phyloP scores from a whole-genome alignment of 2,797 vertebrate genomes.

The Crypturellus tataupa region DNA sequence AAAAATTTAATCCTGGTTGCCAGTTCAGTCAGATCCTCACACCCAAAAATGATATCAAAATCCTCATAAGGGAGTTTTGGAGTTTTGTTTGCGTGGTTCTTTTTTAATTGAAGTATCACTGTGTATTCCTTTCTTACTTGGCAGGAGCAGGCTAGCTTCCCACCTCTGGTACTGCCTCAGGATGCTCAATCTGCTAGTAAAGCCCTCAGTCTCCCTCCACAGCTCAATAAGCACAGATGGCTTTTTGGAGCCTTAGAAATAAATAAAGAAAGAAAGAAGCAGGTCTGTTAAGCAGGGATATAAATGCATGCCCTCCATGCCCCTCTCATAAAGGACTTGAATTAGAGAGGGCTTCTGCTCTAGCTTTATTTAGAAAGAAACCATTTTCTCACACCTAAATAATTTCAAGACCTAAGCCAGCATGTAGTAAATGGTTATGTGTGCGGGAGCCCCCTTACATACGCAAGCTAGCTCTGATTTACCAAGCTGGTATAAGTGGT shows the following conservation, averaged over 20 bases:
- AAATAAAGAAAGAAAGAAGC: background rate
- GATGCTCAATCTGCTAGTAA: background rate
- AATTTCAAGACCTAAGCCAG: background rate
- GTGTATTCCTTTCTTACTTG: background rate
- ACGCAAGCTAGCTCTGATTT: conserved; percentile 1
- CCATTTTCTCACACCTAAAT: background rate
- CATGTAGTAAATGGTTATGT: background rate
- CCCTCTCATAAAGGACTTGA: background rate
- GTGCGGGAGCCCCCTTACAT: background rate
- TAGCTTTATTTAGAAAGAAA: background rate
- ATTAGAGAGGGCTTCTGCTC: background rate
- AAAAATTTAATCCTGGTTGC: background rate
- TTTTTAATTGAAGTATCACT: background rate
- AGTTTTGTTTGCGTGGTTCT: too few species aligned
- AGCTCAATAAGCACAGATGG: background rate
- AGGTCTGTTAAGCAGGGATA: background rate
- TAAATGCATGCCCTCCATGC: background rate
- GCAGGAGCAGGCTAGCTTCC: background rate
- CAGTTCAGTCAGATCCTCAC: background rate
- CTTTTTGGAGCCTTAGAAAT: background rate
- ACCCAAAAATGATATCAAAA: background rate
- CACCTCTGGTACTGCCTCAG: background rate
- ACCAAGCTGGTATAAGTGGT: background rate
- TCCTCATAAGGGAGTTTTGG: background rate
- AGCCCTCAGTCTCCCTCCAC: background rate